Percentiles rank a stretch among this genome's conserved stretches.
Conservation (phyloP, 1,140 invertebrate genomes). For the Cherax quadricarinatus region DNA sequence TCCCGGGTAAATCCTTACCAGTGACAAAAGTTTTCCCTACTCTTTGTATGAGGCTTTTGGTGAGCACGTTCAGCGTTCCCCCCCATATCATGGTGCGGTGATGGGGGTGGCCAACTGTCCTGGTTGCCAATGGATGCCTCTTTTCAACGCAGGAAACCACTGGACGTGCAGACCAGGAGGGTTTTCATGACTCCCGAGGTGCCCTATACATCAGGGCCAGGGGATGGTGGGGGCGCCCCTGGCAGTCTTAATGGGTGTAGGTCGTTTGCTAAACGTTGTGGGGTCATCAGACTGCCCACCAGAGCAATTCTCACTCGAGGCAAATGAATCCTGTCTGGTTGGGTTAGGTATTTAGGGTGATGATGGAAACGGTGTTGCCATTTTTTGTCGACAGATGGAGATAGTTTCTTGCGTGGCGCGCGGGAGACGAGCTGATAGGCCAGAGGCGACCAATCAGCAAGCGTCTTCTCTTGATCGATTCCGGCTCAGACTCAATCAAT, state of each 20-base stretch:
- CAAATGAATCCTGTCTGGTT: slow-evolving; percentile 70
- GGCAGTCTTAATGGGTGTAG: slow-evolving; percentile 62
- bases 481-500: slow-evolving; percentile 68
- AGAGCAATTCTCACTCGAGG: slow-evolving; percentile 67
- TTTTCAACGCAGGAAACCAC: slow-evolving; percentile 63
- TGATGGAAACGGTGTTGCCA: slow-evolving; percentile 68
- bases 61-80: slow-evolving; percentile 13
- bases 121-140: not conserved
- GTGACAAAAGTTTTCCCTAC: too few relatives aligned
- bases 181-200: slow-evolving; percentile 47
- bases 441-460: slow-evolving; percentile 61
- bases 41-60: slow-evolving; percentile 32
- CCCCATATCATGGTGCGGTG: not conserved
- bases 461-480: slow-evolving; percentile 60
- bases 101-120: slow-evolving; percentile 63
- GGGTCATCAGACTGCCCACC: slow-evolving; percentile 63
- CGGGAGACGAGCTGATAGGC: slow-evolving; percentile 64
- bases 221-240: not conserved
- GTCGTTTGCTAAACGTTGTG: slow-evolving; percentile 65
- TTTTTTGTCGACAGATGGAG: slow-evolving; percentile 72
- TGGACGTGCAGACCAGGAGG: slow-evolving; percentile 37
- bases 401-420: slow-evolving; percentile 68
- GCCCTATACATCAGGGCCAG: slow-evolving; percentile 56
- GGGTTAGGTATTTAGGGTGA: slow-evolving; percentile 71
- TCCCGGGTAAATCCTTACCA: too few relatives aligned